These are phyloP conservation scores for Enteromius treurensis DNA, from an alignment of 2,797 vertebrate species.

Conservation along the genomic window DNA sequence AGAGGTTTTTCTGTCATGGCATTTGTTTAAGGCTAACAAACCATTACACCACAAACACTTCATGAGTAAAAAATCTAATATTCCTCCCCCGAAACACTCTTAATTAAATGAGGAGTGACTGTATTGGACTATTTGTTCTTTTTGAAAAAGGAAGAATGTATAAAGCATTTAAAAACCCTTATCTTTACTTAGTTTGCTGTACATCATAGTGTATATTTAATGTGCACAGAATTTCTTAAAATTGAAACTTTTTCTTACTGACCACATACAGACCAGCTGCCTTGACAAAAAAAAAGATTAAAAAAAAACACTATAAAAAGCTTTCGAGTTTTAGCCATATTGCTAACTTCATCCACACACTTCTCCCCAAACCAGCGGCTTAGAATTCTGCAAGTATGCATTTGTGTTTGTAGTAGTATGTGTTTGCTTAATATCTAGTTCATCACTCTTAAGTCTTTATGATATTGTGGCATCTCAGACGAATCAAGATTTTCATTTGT, in stretches of 20 bases:
- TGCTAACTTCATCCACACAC: neutral
- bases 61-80: neutral
- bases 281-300: neutral
- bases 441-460: neutral
- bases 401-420: no score
- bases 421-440: neutral
- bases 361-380: neutral
- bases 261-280: constrained; percentile 1
- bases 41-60: neutral
- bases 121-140: neutral
- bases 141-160: neutral
- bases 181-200: neutral
- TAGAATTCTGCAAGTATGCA: neutral
- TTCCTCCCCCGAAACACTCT: neutral
- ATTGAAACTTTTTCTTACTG: neutral
- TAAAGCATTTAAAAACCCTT: neutral
- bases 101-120: neutral
- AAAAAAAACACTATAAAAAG: neutral
- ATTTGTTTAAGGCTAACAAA: neutral
- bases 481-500: neutral
- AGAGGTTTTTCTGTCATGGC: neutral
- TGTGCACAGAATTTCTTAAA: neutral
- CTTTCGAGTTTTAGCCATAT: neutral
- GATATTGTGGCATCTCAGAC: neutral
- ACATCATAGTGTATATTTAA: neutral